These are phyloP conservation scores for Mohoua ochrocephala DNA, from an alignment of 2,113 vertebrate genomes.

Conservation along the genomic window DNA sequence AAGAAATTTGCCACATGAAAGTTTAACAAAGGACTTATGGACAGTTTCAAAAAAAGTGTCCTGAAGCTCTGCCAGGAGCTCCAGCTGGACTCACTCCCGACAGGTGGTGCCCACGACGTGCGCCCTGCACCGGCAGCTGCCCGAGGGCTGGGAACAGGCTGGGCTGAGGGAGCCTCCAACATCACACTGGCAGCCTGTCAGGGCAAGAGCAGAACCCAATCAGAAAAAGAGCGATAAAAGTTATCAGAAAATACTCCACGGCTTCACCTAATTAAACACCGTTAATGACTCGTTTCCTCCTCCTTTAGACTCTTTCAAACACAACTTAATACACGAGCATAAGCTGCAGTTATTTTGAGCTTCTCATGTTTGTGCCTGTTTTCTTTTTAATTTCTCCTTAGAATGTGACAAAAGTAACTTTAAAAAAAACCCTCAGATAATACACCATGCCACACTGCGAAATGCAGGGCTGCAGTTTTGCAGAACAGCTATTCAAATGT, in stretches of 20 bases:
- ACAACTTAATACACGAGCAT: not conserved
- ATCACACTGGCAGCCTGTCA: slow-evolving; percentile 85
- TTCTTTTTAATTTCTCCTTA: not conserved
- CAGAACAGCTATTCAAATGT: not conserved
- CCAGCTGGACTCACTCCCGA: slow-evolving; percentile 76
- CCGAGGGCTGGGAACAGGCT: slow-evolving; percentile 67
- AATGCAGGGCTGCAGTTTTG: not conserved
- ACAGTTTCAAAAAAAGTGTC: not conserved
- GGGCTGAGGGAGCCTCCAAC: slow-evolving; percentile 77
- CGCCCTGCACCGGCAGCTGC: slow-evolving; percentile 80
- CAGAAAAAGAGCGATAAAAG: not conserved
- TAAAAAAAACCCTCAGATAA: not conserved
- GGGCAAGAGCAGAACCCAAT: not conserved
- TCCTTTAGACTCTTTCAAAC: not conserved
- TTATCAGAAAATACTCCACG: not conserved
- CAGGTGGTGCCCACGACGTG: slow-evolving; percentile 79
- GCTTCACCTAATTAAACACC: not conserved
- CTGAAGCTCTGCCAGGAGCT: not conserved
- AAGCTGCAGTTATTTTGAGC: not conserved
- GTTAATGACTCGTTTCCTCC: not conserved
- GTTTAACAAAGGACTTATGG: not conserved
- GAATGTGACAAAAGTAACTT: not conserved
- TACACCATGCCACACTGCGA: not conserved
- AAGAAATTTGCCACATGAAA: not conserved
- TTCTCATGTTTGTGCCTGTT: not conserved